Percentiles rank a stretch among this genome's conserved stretches.
Conservation (phyloP, 2,888 invertebrate species). For the Syrphus vitripennis region DNA sequence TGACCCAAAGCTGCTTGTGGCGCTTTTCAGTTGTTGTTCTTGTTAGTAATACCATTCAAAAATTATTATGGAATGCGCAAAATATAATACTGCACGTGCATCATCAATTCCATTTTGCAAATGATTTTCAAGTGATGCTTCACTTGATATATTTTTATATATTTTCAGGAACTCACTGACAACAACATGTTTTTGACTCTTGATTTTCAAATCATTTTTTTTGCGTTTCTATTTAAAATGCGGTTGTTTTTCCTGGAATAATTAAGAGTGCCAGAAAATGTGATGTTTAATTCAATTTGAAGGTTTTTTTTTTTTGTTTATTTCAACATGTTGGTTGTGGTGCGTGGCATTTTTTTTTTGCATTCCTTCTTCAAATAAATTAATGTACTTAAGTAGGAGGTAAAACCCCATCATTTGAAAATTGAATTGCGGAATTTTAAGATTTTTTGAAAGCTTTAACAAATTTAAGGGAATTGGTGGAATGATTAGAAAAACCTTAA, state of each 20-base stretch:
- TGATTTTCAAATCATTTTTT: background rate
- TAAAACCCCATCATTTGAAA: too few species aligned
- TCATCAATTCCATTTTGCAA: background rate
- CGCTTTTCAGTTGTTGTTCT: background rate
- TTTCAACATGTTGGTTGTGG: background rate
- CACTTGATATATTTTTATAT: background rate
- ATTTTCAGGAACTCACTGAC: background rate
- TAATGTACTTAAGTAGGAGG: too few species aligned
- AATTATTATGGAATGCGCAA: background rate
- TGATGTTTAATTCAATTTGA: background rate
- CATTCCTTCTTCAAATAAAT: too few species aligned
- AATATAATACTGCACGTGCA: background rate
- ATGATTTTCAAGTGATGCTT: slow-evolving; percentile 1
- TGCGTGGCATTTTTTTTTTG: too few species aligned
- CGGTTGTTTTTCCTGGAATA: background rate
- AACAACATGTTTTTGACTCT: background rate
- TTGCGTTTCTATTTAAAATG: background rate
- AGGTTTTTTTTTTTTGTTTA: background rate
- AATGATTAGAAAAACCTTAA: too few species aligned
- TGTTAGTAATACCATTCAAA: background rate
- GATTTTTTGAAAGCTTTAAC: too few species aligned
- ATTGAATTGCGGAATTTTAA: too few species aligned
- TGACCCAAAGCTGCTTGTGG: background rate
- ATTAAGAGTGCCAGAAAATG: background rate
- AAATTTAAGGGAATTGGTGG: too few species aligned